These are phyloP conservation scores for Pogona vitticeps DNA, from an alignment of 2,113 vertebrate genomes.

Conservation along the genomic window DNA sequence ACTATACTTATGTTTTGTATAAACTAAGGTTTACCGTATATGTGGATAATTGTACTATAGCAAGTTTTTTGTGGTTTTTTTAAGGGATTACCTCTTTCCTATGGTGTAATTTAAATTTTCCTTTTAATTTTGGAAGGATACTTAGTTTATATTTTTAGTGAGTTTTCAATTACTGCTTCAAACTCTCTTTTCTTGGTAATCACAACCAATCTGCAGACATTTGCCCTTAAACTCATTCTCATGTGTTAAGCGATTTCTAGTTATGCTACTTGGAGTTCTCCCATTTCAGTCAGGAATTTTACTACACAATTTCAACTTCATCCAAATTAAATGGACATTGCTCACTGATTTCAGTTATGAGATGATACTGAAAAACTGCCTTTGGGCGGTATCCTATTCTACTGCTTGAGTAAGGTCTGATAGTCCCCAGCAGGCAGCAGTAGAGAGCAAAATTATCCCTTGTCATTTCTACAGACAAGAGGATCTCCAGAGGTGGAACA, in stretches of 20 bases:
- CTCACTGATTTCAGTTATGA: too few species aligned
- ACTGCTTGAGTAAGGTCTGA: background rate
- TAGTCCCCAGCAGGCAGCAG: background rate
- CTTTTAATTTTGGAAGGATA: background rate
- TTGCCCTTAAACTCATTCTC: background rate
- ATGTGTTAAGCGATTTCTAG: background rate
- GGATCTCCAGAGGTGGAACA: background rate
- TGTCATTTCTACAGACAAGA: background rate
- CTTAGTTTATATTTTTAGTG: background rate
- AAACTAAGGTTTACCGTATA: too few species aligned
- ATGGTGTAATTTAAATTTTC: background rate
- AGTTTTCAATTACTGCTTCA: background rate
- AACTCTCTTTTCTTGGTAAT: background rate
- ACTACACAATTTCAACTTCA: background rate
- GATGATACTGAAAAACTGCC: background rate
- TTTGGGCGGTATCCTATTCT: background rate
- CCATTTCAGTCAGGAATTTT: background rate
- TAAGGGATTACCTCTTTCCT: background rate
- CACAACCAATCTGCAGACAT: background rate
- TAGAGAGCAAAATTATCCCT: background rate
- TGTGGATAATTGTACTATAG: too few species aligned
- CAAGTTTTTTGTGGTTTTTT: too few species aligned
- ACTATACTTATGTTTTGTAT: too few species aligned
- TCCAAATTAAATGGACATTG: too few species aligned
- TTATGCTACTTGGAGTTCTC: background rate